A percentile compares a stretch with the other conserved stretches of the same genome.
These are phyloP conservation scores for Agelastica alni DNA, from an alignment of 2,888 invertebrate species.

Conservation along the genomic window DNA sequence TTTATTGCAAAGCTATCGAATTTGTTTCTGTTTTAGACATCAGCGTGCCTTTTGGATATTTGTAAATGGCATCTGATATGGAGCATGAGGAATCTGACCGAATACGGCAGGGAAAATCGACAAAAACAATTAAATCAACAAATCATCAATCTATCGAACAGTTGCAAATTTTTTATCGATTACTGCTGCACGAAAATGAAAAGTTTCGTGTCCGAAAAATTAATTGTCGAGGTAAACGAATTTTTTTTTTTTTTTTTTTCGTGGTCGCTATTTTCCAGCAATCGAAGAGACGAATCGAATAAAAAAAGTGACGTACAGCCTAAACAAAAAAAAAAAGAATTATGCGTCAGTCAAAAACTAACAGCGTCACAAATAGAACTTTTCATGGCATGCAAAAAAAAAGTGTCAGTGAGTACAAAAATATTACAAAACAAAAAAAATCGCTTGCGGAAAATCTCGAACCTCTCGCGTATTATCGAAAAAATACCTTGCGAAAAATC, in stretches of 20 bases:
- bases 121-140: slow-evolving; percentile 2
- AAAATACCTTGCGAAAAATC: too few species aligned
- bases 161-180: slow-evolving; percentile 17
- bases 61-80: slow-evolving; percentile 25
- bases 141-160: background rate
- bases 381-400: too few species aligned
- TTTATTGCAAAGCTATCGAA: background rate
- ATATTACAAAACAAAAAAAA: too few species aligned
- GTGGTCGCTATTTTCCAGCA: too few species aligned
- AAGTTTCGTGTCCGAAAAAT: slow-evolving; percentile 6
- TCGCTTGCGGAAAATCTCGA: too few species aligned
- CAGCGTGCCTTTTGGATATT: slow-evolving; percentile 9
- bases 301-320: too few species aligned
- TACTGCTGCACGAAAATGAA: slow-evolving; percentile 19
- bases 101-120: background rate
- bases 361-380: too few species aligned
- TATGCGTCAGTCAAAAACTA: too few species aligned
- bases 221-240: slow-evolving; percentile 19
- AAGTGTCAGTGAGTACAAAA: too few species aligned
- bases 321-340: too few species aligned
- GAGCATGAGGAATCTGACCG: slow-evolving; percentile 16
- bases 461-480: too few species aligned
- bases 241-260: slow-evolving; percentile 8
- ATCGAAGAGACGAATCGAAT: too few species aligned
- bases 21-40: slow-evolving; percentile 10